Percentiles rank a stretch among this genome's conserved stretches.
Evolutionary conservation across 2,113 vertebrate genomes (phyloP).

Genomic region (Erinaceus europaeus): DNA sequence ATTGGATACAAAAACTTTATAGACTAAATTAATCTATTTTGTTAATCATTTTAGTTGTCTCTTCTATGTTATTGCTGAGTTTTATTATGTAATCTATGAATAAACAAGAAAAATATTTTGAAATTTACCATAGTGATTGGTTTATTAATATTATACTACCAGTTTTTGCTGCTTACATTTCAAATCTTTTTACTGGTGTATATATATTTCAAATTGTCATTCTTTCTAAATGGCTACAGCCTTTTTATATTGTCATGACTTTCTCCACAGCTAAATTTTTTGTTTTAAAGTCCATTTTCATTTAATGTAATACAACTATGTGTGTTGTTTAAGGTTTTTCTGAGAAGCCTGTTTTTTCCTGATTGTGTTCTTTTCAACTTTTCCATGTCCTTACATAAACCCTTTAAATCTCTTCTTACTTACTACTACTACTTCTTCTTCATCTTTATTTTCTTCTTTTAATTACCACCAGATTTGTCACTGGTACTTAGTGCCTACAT

Average conservation of each 20-base stretch:
- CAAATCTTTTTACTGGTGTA: not conserved
- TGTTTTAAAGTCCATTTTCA: constrained; percentile 16
- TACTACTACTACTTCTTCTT: too few relatives aligned
- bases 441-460: too few relatives aligned
- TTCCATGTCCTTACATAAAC: not conserved
- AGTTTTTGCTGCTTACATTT: not conserved
- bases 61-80: not conserved
- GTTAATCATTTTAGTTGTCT: too few relatives aligned
- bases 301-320: not conserved
- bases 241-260: not conserved
- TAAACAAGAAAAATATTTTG: constrained; percentile 2
- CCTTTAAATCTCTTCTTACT: not conserved
- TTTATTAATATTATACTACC: not conserved
- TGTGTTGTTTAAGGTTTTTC: not conserved
- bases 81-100: not conserved
- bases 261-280: too few relatives aligned
- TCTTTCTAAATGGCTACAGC: not conserved
- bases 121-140: not conserved
- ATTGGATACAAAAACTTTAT: too few relatives aligned
- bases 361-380: not conserved
- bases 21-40: too few relatives aligned
- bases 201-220: not conserved
- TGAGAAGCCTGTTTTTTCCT: not conserved
- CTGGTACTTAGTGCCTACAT: too few relatives aligned
- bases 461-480: too few relatives aligned